Evolutionary conservation across 2,797 vertebrate species (phyloP).

Genomic region (Eulemur albifrons): DNA sequence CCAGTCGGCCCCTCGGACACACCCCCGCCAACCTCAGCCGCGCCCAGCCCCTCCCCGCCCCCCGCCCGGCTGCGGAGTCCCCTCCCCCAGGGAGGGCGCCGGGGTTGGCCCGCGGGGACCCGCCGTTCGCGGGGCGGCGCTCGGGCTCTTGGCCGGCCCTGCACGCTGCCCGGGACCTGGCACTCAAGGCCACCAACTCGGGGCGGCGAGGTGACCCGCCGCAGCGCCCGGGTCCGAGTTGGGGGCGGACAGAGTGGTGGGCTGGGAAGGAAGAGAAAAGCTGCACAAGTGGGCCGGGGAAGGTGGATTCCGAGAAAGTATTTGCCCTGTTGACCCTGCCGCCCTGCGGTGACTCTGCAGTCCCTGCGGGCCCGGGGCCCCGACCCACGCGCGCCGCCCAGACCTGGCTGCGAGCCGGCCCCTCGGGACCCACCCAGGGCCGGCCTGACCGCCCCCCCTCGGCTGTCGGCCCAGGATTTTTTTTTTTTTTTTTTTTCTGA

Average conservation of each 20-base stretch:
- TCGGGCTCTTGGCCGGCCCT: background rate
- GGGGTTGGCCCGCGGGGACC: background rate
- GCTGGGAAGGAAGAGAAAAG: background rate
- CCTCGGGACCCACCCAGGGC: background rate
- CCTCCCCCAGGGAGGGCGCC: background rate
- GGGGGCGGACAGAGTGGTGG: background rate
- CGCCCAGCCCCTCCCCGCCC: conserved; percentile 39
- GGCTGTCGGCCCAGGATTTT: background rate
- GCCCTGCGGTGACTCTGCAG: background rate
- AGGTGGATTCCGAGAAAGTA: conserved; percentile 5
- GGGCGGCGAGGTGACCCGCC: background rate
- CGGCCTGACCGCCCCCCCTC: too few relatives aligned
- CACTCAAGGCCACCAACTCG: too few relatives aligned
- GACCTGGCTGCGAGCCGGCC: background rate
- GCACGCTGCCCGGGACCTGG: background rate
- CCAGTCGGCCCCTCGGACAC: background rate
- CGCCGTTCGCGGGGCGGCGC: background rate
- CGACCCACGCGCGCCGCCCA: accelerated
- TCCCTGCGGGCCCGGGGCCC: background rate
- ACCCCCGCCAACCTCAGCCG: conserved; percentile 1
- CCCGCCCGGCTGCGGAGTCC: background rate
- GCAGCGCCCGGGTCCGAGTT: background rate
- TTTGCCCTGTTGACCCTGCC: conserved; percentile 40
- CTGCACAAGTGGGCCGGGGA: background rate
- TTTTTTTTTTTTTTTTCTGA: background rate